phyloP scores from a whole-genome alignment of 1,140 invertebrate species.

The Penaeus vannamei region DNA sequence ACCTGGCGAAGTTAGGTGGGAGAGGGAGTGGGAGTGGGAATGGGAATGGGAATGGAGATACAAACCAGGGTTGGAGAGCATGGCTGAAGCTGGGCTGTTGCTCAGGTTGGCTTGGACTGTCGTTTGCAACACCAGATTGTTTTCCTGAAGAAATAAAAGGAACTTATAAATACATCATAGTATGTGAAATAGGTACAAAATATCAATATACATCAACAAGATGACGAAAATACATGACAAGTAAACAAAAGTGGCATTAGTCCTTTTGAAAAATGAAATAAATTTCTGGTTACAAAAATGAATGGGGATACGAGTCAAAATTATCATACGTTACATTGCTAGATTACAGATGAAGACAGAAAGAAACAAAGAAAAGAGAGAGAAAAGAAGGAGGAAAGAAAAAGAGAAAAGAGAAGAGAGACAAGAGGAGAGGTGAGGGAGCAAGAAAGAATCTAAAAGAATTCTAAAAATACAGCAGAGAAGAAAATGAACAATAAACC shows the following conservation, averaged over 20 bases:
- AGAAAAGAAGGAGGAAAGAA: too few relatives aligned
- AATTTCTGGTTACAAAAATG: too few relatives aligned
- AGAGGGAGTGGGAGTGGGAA: conserved; percentile 29
- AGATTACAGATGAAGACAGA: too few relatives aligned
- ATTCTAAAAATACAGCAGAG: not conserved
- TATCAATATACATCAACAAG: too few relatives aligned
- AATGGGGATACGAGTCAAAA: too few relatives aligned
- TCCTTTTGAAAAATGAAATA: too few relatives aligned
- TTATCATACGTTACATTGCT: too few relatives aligned
- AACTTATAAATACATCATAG: not conserved
- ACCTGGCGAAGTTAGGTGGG: conserved; percentile 26
- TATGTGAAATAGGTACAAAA: not conserved
- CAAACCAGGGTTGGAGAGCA: conserved; percentile 42
- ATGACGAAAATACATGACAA: too few relatives aligned
- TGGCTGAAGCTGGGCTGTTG: conserved; percentile 32
- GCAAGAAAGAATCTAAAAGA: not conserved
- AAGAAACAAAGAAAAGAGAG: too few relatives aligned
- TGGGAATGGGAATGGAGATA: conserved; percentile 36
- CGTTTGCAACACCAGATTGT: conserved; percentile 50
- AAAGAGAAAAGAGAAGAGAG: too few relatives aligned
- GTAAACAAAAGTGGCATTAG: too few relatives aligned
- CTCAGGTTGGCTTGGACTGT: conserved; percentile 27
- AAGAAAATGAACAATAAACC: not conserved
- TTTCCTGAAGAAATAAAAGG: conserved; percentile 49
- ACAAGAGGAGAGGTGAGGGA: too few relatives aligned